Conservation (phyloP, 1,140 invertebrate genomes). For the Cylas formicarius region DNA sequence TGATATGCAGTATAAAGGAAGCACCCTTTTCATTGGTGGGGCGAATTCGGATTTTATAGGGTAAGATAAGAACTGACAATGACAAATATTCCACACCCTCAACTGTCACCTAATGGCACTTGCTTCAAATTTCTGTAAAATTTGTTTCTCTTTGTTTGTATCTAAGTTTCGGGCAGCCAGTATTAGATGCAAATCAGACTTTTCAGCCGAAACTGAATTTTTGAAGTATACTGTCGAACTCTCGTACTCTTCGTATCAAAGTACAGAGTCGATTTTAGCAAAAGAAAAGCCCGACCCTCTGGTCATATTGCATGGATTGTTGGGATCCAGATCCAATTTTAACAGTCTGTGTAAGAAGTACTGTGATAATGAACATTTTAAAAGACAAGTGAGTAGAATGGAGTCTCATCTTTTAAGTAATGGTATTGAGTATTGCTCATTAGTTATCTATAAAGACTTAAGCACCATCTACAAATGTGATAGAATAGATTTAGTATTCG, state of each 20-base stretch:
- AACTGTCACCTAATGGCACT: too few relatives aligned
- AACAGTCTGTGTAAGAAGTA: slow-evolving; percentile 65
- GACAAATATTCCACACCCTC: slow-evolving; percentile 4
- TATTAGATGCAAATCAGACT: slow-evolving; percentile 9
- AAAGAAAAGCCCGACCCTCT: slow-evolving; percentile 14
- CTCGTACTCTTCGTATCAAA: slow-evolving; percentile 27
- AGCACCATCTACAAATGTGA: too few relatives aligned
- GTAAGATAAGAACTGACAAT: slow-evolving; percentile 43
- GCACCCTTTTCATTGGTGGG: slow-evolving; percentile 77
- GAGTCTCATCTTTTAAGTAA: too few relatives aligned
- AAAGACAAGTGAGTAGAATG: too few relatives aligned
- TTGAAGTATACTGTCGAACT: slow-evolving; percentile 16
- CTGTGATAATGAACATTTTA: too few relatives aligned
- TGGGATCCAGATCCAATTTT: slow-evolving; percentile 83
- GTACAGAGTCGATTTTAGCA: slow-evolving; percentile 12
- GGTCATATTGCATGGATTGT: slow-evolving; percentile 61
- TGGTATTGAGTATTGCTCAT: too few relatives aligned
- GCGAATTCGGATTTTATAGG: slow-evolving; percentile 69
- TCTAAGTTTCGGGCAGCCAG: background rate
- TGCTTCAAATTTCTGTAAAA: slow-evolving; percentile 14
- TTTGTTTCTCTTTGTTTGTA: background rate
- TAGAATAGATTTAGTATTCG: too few relatives aligned
- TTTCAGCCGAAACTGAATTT: slow-evolving; percentile 9
- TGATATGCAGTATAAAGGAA: slow-evolving; percentile 53
- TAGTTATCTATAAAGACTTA: too few relatives aligned